Percentiles rank a stretch among this genome's conserved stretches.
Conservation (phyloP, 2,113 vertebrate genomes). For the Odocoileus hemionus region DNA sequence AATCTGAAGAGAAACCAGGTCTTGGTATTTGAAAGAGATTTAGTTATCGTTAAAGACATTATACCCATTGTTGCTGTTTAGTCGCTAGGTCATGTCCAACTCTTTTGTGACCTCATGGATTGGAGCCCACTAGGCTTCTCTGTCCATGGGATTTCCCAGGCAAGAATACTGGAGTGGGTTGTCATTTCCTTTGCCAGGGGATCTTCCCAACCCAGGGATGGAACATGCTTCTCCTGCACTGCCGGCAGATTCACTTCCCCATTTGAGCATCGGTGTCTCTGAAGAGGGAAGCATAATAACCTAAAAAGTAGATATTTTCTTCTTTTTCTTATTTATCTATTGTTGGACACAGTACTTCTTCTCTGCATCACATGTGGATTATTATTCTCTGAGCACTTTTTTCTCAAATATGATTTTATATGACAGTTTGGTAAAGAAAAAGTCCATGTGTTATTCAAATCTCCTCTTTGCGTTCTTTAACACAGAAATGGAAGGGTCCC, state of each 20-base stretch:
- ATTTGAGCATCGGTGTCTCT: neutral
- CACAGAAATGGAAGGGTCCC: neutral
- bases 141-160: neutral
- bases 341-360: neutral
- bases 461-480: neutral
- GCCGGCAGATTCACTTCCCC: neutral
- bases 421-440: constrained; percentile 12
- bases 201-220: neutral
- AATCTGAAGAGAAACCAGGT: neutral
- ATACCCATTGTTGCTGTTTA: neutral
- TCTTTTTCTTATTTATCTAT: neutral
- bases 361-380: neutral
- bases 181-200: neutral
- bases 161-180: neutral
- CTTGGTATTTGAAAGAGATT: neutral
- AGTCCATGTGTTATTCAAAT: neutral
- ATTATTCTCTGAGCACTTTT: neutral
- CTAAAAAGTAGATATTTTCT: neutral
- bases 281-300: neutral
- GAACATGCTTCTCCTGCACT: neutral
- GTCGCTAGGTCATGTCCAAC: neutral
- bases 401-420: constrained; percentile 60
- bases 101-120: neutral
- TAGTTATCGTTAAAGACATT: neutral
- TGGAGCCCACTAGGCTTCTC: neutral